Evolutionary conservation across 2,888 invertebrate genomes (phyloP).

Genomic region (Sialis lutaria): DNA sequence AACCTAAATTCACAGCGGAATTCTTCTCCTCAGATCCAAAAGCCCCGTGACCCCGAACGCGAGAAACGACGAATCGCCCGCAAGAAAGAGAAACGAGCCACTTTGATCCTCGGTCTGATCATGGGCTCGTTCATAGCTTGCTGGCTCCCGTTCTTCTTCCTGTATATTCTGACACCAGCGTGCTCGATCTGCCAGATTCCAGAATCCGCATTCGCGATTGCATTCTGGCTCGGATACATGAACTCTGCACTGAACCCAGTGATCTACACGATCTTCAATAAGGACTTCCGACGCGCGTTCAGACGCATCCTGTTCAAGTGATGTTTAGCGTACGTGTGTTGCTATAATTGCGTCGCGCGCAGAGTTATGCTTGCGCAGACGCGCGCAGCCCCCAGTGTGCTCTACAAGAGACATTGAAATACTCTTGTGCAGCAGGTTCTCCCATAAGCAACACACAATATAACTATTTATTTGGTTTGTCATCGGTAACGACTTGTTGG

Average conservation of each 20-base stretch:
- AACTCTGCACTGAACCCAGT: constrained; percentile 92
- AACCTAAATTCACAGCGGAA: too few relatives aligned
- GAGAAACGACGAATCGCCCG: constrained; percentile 85
- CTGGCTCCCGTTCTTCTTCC: constrained; percentile 95
- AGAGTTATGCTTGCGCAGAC: constrained; percentile 40
- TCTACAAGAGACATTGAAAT: constrained; percentile 18
- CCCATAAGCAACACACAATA: background rate
- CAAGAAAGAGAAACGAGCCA: constrained; percentile 92
- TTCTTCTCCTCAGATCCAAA: constrained; percentile 30
- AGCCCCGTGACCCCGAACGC: constrained; percentile 77
- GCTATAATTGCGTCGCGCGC: constrained; percentile 51
- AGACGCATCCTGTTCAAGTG: constrained; percentile 90
- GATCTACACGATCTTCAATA: constrained; percentile 94
- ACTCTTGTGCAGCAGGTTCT: background rate
- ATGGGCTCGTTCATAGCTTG: constrained; percentile 98
- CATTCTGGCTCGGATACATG: constrained; percentile 95
- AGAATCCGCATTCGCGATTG: constrained; percentile 71
- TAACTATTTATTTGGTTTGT: too few relatives aligned
- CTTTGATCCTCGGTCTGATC: constrained; percentile 88
- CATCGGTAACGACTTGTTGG: too few relatives aligned
- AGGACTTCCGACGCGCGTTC: constrained; percentile 92
- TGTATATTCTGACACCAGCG: constrained; percentile 74
- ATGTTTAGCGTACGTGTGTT: constrained; percentile 76
- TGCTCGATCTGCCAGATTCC: constrained; percentile 62
- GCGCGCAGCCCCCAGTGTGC: constrained; percentile 41